Evolutionary conservation across 2,797 vertebrate species (phyloP).

Genomic region (Champsocephalus gunnari): DNA sequence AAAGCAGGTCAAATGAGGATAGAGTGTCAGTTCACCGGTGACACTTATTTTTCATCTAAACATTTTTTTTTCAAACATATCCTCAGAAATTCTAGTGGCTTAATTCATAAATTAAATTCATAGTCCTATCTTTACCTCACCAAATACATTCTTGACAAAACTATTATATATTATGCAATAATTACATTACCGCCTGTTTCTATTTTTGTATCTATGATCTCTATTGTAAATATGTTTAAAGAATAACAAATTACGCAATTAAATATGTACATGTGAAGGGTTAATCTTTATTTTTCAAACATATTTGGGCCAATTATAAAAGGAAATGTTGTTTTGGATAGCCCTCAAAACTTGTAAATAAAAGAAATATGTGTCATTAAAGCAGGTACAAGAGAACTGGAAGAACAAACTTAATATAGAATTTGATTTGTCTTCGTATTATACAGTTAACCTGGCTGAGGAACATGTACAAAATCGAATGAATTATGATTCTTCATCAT

Average conservation of each 20-base stretch:
- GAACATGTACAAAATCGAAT: not conserved
- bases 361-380: not conserved
- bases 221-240: not conserved
- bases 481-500: not conserved
- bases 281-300: not conserved
- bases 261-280: not conserved
- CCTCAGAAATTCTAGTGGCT: not conserved
- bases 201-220: not conserved
- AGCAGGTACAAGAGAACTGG: not conserved
- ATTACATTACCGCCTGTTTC: not conserved
- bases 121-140: not conserved
- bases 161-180: not conserved
- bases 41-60: slow-evolving; percentile 8
- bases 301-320: not conserved
- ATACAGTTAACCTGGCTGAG: not conserved
- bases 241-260: not conserved
- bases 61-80: not conserved
- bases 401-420: not conserved
- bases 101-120: too few relatives aligned
- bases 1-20: not conserved
- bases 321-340: not conserved
- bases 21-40: not conserved
- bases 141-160: not conserved
- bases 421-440: not conserved
- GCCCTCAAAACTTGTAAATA: not conserved